Evolutionary conservation across 2,113 vertebrate genomes (phyloP).

Genomic region (Psittacula cyanocephala): DNA sequence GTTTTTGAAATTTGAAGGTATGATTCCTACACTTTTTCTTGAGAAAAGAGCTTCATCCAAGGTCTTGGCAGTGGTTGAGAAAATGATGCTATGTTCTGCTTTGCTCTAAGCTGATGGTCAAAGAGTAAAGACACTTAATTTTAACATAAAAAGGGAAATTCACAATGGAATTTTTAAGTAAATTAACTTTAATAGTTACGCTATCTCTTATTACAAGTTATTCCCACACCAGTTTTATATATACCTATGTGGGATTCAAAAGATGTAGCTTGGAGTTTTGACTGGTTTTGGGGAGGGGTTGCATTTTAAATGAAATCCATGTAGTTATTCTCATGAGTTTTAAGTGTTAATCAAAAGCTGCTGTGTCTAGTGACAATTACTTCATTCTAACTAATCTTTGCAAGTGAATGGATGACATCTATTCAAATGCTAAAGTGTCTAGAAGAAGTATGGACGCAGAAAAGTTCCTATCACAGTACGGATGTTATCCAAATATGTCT

Average conservation of each 20-base stretch:
- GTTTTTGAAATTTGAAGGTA: background rate
- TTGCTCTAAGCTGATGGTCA: background rate
- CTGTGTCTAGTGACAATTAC: background rate
- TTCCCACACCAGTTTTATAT: background rate
- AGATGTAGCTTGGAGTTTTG: background rate
- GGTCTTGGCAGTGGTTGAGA: background rate
- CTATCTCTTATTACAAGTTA: background rate
- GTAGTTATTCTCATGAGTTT: background rate
- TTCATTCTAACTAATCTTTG: background rate
- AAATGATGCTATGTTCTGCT: background rate
- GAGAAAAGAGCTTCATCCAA: background rate
- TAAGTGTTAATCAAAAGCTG: background rate
- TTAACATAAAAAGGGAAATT: background rate
- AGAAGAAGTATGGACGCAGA: background rate
- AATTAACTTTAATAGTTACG: background rate
- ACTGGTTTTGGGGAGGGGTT: fast-evolving
- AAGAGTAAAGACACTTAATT: background rate
- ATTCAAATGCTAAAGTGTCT: background rate
- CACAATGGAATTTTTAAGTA: background rate
- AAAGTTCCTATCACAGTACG: background rate
- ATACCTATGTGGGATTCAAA: background rate
- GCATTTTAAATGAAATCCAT: background rate
- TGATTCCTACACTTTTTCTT: background rate
- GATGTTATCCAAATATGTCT: background rate
- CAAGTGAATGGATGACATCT: background rate